Base-by-base conservation (phyloP, 2,797 vertebrate genomes). In the Hapalemur alaotrensis region DNA sequence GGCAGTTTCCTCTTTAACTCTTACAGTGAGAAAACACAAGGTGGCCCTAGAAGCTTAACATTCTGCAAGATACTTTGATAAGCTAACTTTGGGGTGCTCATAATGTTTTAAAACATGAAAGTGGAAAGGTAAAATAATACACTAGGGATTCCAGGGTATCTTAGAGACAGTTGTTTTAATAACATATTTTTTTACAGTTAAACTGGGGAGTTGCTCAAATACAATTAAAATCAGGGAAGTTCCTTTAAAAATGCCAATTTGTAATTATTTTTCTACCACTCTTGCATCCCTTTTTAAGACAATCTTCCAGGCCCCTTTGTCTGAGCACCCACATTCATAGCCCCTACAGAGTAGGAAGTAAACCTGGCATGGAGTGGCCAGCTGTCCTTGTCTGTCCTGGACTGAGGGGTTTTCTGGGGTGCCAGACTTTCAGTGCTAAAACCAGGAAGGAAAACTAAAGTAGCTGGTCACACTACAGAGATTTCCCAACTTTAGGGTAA, bases 231-330 rank as follows among this genome's bases (percentile, higher is more conserved):
- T 91, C 35, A 61, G 23, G 28, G 17, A 4, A 0, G 3, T 86
- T 81, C 22, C 22, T 93, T 93, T 76, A 83, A 85, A 94, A 95
- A 81, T 78, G 67, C 11, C n/a, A 76, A 73, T 50, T 91, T 63
- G 28, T 61, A 50, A 54, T 90, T 54, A 41, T 88, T 95, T 79
- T 90, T 73, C 41, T n/a, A 57, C 11, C 1, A 32, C 7, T 41
- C 14, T 82, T 50, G 63, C 12, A 63, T 52, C 2, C 4, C 28
- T 35, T 94, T 61, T 65, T 72, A 94, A 93, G 22, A 95, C 41
- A 79, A 50, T 10, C 13, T 81, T 73, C 38, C 28, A 46, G 18
- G 2, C 12, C 32, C 79, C 9, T 23, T 32, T 65, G 15, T 28
- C 69, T 72, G 11, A 90, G 7, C 23, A 82, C 28, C 35, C 50